Base-by-base conservation (phyloP, 2,797 vertebrate genomes). In the Cryptoblepharus egeriae region DNA sequence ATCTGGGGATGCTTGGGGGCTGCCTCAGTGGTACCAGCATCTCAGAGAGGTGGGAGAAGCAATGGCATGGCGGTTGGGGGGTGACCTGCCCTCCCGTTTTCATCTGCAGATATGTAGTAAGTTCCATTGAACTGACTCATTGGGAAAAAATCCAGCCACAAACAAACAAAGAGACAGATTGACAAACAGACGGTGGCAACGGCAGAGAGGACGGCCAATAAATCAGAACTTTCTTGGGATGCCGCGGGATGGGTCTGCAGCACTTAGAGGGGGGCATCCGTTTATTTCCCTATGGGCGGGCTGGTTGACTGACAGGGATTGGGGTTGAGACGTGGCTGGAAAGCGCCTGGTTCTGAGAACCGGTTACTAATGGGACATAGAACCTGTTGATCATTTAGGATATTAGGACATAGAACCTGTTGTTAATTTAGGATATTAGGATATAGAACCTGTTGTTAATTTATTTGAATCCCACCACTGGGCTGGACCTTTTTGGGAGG, bases 181-280 rank as follows among this genome's bases (percentile, higher is more conserved):
- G 52, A 83, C 26, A 37, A 58, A 77, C 5, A 39, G 83, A 84
- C 49, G 55, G 78, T 22, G 55, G 79, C 63, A n/a, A 39, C 69
- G 67, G 77, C 3, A 58, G 63, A 77, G 35, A 83, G 45, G 72
- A 78, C 18, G 39, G 71, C 86, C 78, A 75, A 82, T 76, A 86
- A 76, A 74, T 87, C 85, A 79, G 26, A 7, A 1, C 55, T 32
- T 28, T 80, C 57, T 28, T 1, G 64, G 83, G 87, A 26, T 52
- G 13, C 55, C 28, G 37, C 45, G 35, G 26, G 68, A 60, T 26
- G 28, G 67, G 58, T 30, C 5, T 1, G 24, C 12, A 12, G n/a
- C 4, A 16, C 39, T 7, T 18, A 15, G 10, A 12, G 28, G 28
- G 28, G 74, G 42, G 65, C 13, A 6, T 20, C 28, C 20, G 2